Evolutionary conservation across 2,888 invertebrate species (phyloP).

Genomic region (Leucophenga maculata): DNA sequence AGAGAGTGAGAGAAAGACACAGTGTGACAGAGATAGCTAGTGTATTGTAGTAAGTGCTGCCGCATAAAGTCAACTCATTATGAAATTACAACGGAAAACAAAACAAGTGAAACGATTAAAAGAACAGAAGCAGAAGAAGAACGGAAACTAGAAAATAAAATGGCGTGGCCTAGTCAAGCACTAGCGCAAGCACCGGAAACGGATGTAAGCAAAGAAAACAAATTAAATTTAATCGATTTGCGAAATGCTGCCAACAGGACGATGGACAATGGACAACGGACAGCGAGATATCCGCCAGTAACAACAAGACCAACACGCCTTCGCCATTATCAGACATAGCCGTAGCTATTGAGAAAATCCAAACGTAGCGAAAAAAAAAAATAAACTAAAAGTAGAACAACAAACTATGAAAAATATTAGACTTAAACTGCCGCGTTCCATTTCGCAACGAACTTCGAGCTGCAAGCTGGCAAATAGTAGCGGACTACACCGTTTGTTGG

Average conservation of each 20-base stretch:
- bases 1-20: no score
- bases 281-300: conserved; percentile 22
- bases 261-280: conserved; percentile 4
- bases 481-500: conserved; percentile 33
- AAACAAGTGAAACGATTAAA: conserved; percentile 22
- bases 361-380: conserved; percentile 26
- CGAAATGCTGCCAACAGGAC: conserved; percentile 47
- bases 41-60: conserved; percentile 23
- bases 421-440: no score
- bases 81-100: conserved; percentile 51
- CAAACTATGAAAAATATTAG: conserved; percentile 5
- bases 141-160: conserved; percentile 22
- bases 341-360: conserved; percentile 14
- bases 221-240: conserved; percentile 67
- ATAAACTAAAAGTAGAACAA: conserved; percentile 18
- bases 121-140: conserved; percentile 16
- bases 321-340: background rate
- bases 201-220: conserved; percentile 57
- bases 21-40: background rate
- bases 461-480: conserved; percentile 41
- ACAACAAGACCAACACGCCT: conserved; percentile 22
- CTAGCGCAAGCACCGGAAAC: conserved; percentile 18
- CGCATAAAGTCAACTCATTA: conserved; percentile 65
- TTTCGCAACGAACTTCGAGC: no score
- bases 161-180: conserved; percentile 24